Percentiles rank a stretch among this genome's conserved stretches.
These are phyloP conservation scores for Charina bottae DNA, from an alignment of 2,113 vertebrate genomes.

Conservation along the genomic window DNA sequence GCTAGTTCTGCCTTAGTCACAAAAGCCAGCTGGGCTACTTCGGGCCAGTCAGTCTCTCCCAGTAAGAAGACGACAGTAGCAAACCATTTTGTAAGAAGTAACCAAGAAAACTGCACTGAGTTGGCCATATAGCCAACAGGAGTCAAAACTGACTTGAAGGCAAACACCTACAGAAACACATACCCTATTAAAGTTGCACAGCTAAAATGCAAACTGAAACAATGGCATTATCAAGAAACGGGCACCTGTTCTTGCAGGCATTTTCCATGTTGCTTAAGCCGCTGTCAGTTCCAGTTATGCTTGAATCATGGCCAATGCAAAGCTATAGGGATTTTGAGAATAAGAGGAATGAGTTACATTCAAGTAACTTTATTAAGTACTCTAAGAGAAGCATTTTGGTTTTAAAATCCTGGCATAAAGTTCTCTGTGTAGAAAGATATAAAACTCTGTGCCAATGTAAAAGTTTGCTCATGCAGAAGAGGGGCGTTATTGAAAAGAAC, in stretches of 20 bases:
- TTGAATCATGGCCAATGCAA: neutral
- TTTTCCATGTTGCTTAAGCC: neutral
- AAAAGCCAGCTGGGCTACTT: neutral
- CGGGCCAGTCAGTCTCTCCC: neutral
- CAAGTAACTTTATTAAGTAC: neutral
- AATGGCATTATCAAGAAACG: neutral
- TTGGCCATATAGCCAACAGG: neutral
- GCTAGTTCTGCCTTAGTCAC: neutral
- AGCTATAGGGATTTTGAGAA: neutral
- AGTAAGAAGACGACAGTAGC: neutral
- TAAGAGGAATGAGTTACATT: neutral
- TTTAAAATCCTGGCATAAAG: neutral
- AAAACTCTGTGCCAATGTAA: neutral
- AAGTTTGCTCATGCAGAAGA: neutral
- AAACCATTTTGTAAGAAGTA: neutral
- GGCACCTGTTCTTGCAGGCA: neutral
- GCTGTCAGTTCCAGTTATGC: neutral
- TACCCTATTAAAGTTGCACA: neutral
- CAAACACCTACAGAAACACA: neutral
- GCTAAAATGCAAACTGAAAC: neutral
- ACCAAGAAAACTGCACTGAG: neutral
- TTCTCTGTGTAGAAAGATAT: neutral
- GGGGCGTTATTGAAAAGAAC: neutral
- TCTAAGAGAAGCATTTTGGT: neutral
- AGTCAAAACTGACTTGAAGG: no score